phyloP scores from a whole-genome alignment of 2,888 invertebrate genomes.

The Chaetogeoica ovagalla region DNA sequence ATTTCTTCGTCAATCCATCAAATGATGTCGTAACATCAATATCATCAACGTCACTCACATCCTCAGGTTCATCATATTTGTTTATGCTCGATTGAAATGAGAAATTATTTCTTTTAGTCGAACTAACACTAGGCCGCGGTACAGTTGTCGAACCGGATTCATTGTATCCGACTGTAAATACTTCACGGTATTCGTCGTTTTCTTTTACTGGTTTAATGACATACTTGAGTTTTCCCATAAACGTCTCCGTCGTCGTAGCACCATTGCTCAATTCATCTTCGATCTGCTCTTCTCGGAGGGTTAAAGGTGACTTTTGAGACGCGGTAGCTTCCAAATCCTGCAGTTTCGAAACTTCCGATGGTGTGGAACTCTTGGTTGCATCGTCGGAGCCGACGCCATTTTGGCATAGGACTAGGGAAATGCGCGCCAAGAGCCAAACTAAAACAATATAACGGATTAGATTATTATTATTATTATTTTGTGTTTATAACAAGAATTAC shows the following conservation, averaged over 20 bases:
- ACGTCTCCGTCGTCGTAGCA: conserved; percentile 26
- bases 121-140: conserved; percentile 3
- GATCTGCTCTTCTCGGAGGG: conserved; percentile 32
- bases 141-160: conserved; percentile 24
- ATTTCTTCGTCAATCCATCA: conserved; percentile 22
- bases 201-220: conserved; percentile 1
- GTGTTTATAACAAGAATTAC: background rate
- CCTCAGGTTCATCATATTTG: conserved; percentile 18
- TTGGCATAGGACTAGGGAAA: conserved; percentile 36
- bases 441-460: background rate
- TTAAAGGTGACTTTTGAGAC: conserved; percentile 2
- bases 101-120: conserved; percentile 16
- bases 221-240: conserved; percentile 29
- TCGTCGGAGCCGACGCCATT: conserved; percentile 12
- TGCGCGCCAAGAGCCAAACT: conserved; percentile 48
- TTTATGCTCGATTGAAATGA: conserved; percentile 6
- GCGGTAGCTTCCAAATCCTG: conserved; percentile 10
- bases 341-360: conserved; percentile 9
- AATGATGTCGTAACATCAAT: conserved; percentile 22
- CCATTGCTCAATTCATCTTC: conserved; percentile 40
- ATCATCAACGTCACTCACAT: background rate
- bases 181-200: conserved; percentile 26
- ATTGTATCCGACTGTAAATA: conserved; percentile 6
- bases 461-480: too few relatives aligned
- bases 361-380: conserved; percentile 28